phyloP scores from a whole-genome alignment of 2,797 vertebrate genomes.

The Poecile montanus region DNA sequence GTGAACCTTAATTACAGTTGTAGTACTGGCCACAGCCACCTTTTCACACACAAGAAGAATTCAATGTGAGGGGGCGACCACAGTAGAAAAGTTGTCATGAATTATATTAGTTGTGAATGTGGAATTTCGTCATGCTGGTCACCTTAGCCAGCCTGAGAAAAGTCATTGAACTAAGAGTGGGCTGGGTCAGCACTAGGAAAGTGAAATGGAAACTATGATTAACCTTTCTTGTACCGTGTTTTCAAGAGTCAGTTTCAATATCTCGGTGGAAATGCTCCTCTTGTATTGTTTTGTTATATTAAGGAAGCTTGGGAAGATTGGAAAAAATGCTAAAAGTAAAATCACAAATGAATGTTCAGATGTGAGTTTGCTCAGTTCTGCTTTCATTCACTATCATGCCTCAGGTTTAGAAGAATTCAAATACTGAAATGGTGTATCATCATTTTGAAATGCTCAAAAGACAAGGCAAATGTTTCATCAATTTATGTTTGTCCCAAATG shows the following conservation, averaged over 20 bases:
- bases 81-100: neutral
- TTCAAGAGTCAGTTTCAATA: neutral
- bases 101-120: neutral
- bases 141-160: neutral
- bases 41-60: neutral
- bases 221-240: neutral
- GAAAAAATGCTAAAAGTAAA: neutral
- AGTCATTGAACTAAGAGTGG: neutral
- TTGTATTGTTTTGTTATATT: neutral
- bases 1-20: neutral
- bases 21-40: neutral
- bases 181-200: neutral
- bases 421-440: neutral
- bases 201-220: neutral
- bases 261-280: rapidly evolving
- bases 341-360: neutral
- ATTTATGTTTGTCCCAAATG: slow-evolving; percentile 15
- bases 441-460: neutral
- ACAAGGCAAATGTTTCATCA: neutral
- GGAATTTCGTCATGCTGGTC: rapidly evolving
- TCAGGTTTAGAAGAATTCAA: neutral
- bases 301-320: neutral
- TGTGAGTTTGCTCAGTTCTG: neutral
- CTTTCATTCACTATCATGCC: neutral
- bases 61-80: neutral